phyloP scores from a whole-genome alignment of 2,113 vertebrate genomes.

The Boulengerochromis microlepis region DNA sequence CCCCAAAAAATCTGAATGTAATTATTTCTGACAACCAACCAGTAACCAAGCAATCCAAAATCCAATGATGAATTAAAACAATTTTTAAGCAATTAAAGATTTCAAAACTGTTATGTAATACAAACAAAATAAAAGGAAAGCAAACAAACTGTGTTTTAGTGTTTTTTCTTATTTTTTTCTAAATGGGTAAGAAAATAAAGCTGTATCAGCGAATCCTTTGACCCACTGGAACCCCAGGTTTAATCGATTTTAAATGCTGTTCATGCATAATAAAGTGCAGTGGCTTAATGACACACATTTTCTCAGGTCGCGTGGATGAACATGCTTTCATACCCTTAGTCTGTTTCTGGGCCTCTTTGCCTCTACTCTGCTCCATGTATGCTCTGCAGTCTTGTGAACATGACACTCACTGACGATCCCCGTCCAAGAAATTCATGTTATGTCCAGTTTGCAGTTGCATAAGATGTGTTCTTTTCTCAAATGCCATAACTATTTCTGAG shows the following conservation, averaged over 20 bases:
- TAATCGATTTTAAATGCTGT: not conserved
- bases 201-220: not conserved
- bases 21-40: not conserved
- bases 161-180: not conserved
- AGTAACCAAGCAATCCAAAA: not conserved
- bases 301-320: not conserved
- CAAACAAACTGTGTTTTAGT: not conserved
- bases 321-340: not conserved
- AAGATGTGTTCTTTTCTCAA: not conserved
- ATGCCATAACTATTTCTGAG: not conserved
- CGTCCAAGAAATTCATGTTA: not conserved
- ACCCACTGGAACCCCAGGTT: not conserved
- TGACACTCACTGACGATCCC: not conserved
- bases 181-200: not conserved
- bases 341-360: not conserved
- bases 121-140: not conserved
- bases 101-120: not conserved
- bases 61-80: not conserved
- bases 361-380: not conserved
- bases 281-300: not conserved
- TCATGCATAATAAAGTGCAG: not conserved
- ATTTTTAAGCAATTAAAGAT: not conserved
- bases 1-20: not conserved
- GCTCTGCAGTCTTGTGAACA: not conserved
- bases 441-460: not conserved